Evolutionary conservation across 2,888 invertebrate species (phyloP).

Genomic region (Meliscaeva auricollis): DNA sequence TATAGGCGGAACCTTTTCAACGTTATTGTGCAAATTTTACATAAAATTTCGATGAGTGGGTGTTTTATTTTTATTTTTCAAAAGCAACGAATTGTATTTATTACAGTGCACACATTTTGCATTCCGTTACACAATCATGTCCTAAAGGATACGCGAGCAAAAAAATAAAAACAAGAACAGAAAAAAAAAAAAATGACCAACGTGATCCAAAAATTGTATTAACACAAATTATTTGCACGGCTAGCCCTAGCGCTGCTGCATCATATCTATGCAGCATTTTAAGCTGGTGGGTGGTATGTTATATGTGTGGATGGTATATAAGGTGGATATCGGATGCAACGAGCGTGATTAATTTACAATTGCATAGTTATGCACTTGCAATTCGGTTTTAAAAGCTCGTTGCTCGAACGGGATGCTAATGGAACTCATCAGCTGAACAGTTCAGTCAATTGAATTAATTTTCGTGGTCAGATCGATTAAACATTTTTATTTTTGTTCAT

Average conservation of each 20-base stretch:
- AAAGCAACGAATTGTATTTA: conserved; percentile 66
- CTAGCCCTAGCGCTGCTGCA: conserved; percentile 19
- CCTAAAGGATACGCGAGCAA: conserved; percentile 47
- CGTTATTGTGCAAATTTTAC: conserved; percentile 61
- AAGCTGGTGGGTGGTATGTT: not conserved
- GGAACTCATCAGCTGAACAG: conserved; percentile 64
- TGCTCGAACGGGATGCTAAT: conserved; percentile 61
- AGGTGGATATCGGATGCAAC: conserved; percentile 30
- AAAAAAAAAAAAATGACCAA: conserved; percentile 15
- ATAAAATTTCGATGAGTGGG: conserved; percentile 67
- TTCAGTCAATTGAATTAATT: conserved; percentile 74
- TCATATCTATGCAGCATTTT: not conserved
- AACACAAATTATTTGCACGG: conserved; percentile 72
- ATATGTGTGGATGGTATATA: not conserved
- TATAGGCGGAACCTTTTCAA: not conserved
- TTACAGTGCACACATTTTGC: conserved; percentile 69
- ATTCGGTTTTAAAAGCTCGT: conserved; percentile 44
- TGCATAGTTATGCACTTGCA: conserved; percentile 57
- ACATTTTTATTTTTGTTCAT: conserved; percentile 26
- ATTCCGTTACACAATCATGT: conserved; percentile 68
- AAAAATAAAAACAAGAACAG: conserved; percentile 11
- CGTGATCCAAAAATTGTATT: conserved; percentile 72
- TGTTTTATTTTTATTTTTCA: conserved; percentile 37
- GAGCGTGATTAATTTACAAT: conserved; percentile 71
- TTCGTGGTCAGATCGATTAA: conserved; percentile 70